Evolutionary conservation across 2,888 invertebrate genomes (phyloP), one percentile per base, ranked within the genome.

Genomic region (Iphiclides podalirius): DNA sequence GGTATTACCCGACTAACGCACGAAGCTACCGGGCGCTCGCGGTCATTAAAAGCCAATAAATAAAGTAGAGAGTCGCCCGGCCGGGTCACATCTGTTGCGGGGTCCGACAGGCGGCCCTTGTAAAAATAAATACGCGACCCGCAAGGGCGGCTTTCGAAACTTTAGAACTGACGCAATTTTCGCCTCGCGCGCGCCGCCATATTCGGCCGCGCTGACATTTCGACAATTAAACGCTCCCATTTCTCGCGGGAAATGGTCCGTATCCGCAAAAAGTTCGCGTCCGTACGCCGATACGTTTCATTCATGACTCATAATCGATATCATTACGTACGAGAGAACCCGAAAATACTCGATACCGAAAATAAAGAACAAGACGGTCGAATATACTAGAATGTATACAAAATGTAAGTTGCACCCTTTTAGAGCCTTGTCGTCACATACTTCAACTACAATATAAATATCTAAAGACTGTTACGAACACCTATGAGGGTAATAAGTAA

Each of bases 21-120:
- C 20, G 20, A 20, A 20, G 51, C 52, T 51, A 52, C 46, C 35
- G 55, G 40, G n/a, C 28, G 40, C 41, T 38, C 54, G 46, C 47
- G 59, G 72, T 85, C 84, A 86, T 86, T 87, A 86, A 81, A 84
- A 77, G 62, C 73, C 75, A 75, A 87, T 87, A 87, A 86, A 86
- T 80, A 81, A 79, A 72, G 61, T 57, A 57, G 53, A 60, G 62
- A 63, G 67, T 65, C 67, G 59, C 62, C 36, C 45, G 54, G 53
- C 59, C 61, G 70, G 58, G 62, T 63, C 70, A 77, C 86, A 87
- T 86, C 81, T 87, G 86, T 77, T 77, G 62, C 59, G n/a, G n/a
- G n/a, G n/a, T n/a, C 69, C 70, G 68, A 70, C 74, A 72, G 70
- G 63, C 64, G 65, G 72, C 61, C 64, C 66, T 72, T 72, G 67